A percentile compares a stretch with the other conserved stretches of the same genome.
These are phyloP conservation scores for Cephus pulcher DNA, from an alignment of 2,888 invertebrate species.

Conservation along the genomic window DNA sequence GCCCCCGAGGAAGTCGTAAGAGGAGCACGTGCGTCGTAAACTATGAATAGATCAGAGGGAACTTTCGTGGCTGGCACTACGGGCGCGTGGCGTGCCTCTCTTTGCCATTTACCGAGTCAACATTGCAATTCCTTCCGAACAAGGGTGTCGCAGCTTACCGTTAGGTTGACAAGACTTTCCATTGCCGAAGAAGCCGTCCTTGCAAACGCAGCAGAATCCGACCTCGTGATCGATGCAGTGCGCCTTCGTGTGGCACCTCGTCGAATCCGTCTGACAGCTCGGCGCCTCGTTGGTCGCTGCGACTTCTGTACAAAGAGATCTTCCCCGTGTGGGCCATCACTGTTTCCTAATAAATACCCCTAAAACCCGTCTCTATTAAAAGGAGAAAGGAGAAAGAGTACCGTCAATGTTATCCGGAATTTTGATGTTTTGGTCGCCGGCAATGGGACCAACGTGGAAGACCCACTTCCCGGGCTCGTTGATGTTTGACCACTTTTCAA, in stretches of 20 bases:
- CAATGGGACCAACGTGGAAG: slow-evolving; percentile 83
- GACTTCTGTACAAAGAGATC: slow-evolving; percentile 15
- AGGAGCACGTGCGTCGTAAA: slow-evolving; percentile 34
- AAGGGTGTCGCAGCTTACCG: slow-evolving; percentile 63
- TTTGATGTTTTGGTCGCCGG: slow-evolving; percentile 73
- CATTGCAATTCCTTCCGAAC: neutral
- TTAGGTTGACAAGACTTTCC: slow-evolving; percentile 89
- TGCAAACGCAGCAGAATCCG: slow-evolving; percentile 93
- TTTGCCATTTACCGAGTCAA: neutral
- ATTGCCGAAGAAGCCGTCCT: slow-evolving; percentile 89
- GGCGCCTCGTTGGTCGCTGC: slow-evolving; percentile 37
- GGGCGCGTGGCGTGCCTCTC: neutral
- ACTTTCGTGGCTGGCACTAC: slow-evolving; percentile 25
- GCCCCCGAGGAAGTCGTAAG: slow-evolving; percentile 30
- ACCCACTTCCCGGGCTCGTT: slow-evolving; percentile 88
- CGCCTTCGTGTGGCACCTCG: slow-evolving; percentile 85
- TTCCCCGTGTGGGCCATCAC: neutral
- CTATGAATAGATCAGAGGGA: slow-evolving; percentile 58
- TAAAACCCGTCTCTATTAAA: neutral
- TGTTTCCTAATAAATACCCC: neutral
- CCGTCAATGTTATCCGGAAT: slow-evolving; percentile 72
- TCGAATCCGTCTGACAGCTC: slow-evolving; percentile 75
- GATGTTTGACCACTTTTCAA: slow-evolving; percentile 89
- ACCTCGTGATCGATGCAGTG: slow-evolving; percentile 83
- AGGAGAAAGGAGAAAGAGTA: slow-evolving; percentile 25